Base-by-base conservation (phyloP, 2,888 invertebrate species). In the Ernsta delagoae region DNA sequence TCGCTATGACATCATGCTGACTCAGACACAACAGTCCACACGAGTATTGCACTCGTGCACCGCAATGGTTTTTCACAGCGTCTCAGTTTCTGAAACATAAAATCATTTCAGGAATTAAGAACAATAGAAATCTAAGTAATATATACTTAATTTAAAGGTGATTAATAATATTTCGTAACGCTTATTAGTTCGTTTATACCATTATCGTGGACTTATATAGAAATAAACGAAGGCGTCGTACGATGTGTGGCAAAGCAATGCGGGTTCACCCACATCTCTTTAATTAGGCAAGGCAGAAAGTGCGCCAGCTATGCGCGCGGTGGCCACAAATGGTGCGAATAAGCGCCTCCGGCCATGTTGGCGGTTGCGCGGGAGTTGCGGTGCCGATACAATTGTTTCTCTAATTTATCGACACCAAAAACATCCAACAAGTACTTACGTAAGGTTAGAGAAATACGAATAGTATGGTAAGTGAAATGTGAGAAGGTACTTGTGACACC, bases 1-100 rank as follows among this genome's bases (percentile, higher is more conserved):
- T 73, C 74, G 77, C 80, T 77, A 79, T 92, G 92, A 92, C 90
- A 90, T 92, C 91, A 92, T 88, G 87, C 85, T 90, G 91, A 91
- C 80, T 90, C 90, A 90, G 82, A 76, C 74, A 74, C 70, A 77
- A 24, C 24, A 3, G 24, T 24, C 24, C 24, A 24, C 24, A 24
- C 24, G 24, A 48, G 54, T 34, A 45, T 3, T 45, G 56, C 7
- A 36, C 36, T 24, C 36, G 8, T 24, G 48, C 48, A 48, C 48
- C 48, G 45, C n/a, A 48, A 48, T 12, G 16, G 54, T 53, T 65
- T 65, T 31, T 68, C 48, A 48, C 57, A 16, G 4, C 54, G 31
- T 9, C 31, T 31, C 24, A 9, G 48, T 31, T 54, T 56, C 67
- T 67, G 67, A 31, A 67, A 67, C 60, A 67, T 54, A 34, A 16